A percentile compares a stretch with the other conserved stretches of the same genome.
phyloP scores from a whole-genome alignment of 2,113 vertebrate species.

The Orthochromis indermauri region DNA sequence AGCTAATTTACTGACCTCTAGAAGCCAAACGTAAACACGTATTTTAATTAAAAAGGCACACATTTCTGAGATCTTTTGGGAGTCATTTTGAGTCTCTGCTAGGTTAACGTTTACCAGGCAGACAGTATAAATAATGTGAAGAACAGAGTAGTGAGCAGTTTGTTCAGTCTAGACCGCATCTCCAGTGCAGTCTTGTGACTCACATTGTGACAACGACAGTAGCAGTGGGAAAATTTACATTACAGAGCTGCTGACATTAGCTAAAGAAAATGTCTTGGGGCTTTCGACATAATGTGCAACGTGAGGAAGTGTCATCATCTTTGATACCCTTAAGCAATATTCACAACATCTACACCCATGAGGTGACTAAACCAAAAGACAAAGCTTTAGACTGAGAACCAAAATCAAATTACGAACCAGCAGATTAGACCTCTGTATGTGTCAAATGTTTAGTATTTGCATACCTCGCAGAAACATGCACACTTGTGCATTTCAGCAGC shows the following conservation, averaged over 20 bases:
- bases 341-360: neutral
- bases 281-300: constrained; percentile 24
- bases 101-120: neutral
- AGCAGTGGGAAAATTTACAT: neutral
- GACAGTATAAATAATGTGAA: neutral
- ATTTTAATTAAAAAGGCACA: neutral
- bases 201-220: neutral
- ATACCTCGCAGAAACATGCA: neutral
- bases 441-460: neutral
- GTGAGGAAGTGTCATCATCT: constrained; percentile 17
- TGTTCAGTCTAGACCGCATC: neutral
- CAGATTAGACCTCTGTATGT: neutral
- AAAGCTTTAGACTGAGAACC: neutral
- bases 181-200: neutral
- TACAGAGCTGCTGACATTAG: neutral
- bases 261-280: neutral
- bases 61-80: neutral
- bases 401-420: neutral
- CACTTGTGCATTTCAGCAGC: neutral
- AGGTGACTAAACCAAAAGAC: neutral
- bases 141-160: neutral
- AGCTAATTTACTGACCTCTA: neutral
- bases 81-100: neutral
- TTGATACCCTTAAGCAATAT: neutral
- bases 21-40: neutral